A percentile compares a stretch with the other conserved stretches of the same genome.
phyloP scores from a whole-genome alignment of 2,113 vertebrate genomes.

The Ancistrus triradiatus region DNA sequence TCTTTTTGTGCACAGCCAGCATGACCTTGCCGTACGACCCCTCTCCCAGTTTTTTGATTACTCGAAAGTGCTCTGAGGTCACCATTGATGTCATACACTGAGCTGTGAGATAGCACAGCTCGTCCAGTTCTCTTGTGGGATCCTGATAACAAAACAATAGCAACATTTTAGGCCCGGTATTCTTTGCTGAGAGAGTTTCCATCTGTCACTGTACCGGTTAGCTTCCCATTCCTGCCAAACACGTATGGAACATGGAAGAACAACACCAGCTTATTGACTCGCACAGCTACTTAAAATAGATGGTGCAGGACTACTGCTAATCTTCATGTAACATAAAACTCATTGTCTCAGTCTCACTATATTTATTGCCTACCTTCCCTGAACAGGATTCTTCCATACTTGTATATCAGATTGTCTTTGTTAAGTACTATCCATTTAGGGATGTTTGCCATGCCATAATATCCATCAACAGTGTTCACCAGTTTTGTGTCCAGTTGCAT shows the following conservation, averaged over 20 bases:
- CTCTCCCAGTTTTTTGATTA: conserved; percentile 79
- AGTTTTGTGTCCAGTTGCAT: background rate
- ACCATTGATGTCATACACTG: conserved; percentile 65
- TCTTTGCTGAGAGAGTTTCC: background rate
- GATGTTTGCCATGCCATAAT: conserved; percentile 26
- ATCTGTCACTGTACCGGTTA: conserved; percentile 12
- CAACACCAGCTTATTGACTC: conserved; percentile 26
- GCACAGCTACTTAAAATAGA: conserved; percentile 22
- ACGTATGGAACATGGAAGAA: conserved; percentile 1
- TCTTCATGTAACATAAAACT: conserved; percentile 31
- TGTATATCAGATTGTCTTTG: background rate
- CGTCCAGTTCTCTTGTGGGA: conserved; percentile 68
- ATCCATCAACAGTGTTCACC: conserved; percentile 6
- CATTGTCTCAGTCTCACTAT: conserved; percentile 24
- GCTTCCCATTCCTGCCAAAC: conserved; percentile 6
- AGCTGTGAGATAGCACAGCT: conserved; percentile 75
- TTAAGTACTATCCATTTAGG: background rate
- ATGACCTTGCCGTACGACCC: conserved; percentile 86
- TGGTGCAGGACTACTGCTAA: background rate
- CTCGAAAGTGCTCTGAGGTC: conserved; percentile 73
- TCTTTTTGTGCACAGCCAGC: conserved; percentile 75
- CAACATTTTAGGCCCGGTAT: conserved; percentile 7
- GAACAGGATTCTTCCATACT: background rate
- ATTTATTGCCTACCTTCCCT: conserved; percentile 17
- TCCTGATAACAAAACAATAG: conserved; percentile 50